Percentiles rank a stretch among this genome's conserved stretches.
These are phyloP conservation scores for Omphaloscelis lunosa DNA, from an alignment of 2,888 invertebrate genomes.

Conservation along the genomic window DNA sequence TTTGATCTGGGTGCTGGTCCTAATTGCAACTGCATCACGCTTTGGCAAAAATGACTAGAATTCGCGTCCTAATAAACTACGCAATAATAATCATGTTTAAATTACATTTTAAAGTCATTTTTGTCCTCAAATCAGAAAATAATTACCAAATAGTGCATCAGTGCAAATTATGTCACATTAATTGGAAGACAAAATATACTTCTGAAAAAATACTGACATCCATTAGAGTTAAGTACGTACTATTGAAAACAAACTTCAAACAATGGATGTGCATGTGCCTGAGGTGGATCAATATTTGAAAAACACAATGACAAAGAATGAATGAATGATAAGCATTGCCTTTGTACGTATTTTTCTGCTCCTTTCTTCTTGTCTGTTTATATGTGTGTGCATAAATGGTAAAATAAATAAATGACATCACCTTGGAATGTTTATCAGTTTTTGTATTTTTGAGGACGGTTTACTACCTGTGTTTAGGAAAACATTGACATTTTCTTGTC, in stretches of 20 bases:
- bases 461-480: slow-evolving; percentile 4
- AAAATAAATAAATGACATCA: no score
- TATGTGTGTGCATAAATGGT: no score
- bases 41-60: background rate
- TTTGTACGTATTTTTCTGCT: no score
- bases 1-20: background rate
- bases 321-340: no score
- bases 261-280: slow-evolving; percentile 3
- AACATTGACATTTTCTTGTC: background rate
- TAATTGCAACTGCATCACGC: background rate
- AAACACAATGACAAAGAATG: no score
- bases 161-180: background rate
- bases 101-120: background rate
- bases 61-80: background rate
- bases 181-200: background rate
- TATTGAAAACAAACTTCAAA: slow-evolving; percentile 18
- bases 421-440: background rate
- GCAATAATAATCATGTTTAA: background rate
- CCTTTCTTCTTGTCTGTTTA: no score
- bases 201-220: background rate
- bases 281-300: background rate
- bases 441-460: slow-evolving; percentile 9
- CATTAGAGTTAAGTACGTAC: background rate
- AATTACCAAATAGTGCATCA: background rate
- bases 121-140: slow-evolving; percentile 1